Percentiles rank a stretch among this genome's conserved stretches.
phyloP scores from a whole-genome alignment of 1,140 invertebrate genomes.

The Tetragonula clypearis region DNA sequence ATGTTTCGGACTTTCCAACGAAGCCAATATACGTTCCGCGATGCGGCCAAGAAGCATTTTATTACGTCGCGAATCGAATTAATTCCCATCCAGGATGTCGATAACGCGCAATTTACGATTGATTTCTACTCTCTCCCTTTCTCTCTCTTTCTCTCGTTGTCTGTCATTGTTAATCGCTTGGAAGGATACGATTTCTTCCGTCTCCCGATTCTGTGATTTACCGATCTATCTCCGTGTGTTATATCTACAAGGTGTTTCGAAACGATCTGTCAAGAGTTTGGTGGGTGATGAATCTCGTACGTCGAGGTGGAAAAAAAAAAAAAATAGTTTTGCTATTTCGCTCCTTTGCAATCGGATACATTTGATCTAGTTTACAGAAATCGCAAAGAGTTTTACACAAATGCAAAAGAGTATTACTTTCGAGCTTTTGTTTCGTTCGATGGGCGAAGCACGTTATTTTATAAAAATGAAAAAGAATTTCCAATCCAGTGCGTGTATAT shows the following conservation, averaged over 20 bases:
- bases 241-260: background rate
- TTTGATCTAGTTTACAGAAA: too few species aligned
- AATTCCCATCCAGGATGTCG: conserved; percentile 39
- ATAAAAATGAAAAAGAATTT: background rate
- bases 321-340: too few species aligned
- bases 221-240: background rate
- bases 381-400: too few species aligned
- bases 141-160: background rate
- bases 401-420: too few species aligned
- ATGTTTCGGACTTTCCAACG: conserved; percentile 52
- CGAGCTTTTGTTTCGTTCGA: too few species aligned
- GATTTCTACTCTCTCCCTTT: background rate
- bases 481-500: background rate
- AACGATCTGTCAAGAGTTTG: background rate
- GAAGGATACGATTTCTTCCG: background rate
- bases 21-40: conserved; percentile 45
- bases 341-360: too few species aligned
- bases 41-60: conserved; percentile 50
- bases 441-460: too few species aligned
- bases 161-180: background rate
- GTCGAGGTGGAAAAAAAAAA: background rate
- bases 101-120: conserved; percentile 45
- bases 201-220: too few species aligned
- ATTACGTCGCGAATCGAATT: conserved; percentile 51
- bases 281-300: background rate